A percentile compares a stretch with the other conserved stretches of the same genome.
phyloP scores from a whole-genome alignment of 2,113 vertebrate genomes.

The Albula glossodonta region DNA sequence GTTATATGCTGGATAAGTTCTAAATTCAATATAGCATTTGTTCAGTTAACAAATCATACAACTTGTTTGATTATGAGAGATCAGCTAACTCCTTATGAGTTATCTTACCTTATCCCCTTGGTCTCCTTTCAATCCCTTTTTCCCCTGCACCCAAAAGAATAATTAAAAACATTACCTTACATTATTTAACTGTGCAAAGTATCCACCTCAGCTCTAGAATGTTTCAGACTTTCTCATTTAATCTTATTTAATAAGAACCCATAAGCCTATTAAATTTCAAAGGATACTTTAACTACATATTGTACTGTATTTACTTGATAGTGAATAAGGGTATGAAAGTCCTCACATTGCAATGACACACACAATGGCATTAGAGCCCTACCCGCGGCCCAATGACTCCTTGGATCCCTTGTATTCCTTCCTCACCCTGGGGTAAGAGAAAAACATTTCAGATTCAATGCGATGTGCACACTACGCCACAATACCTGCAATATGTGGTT shows the following conservation, averaged over 20 bases:
- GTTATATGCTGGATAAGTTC: not conserved
- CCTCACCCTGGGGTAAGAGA: slow-evolving; percentile 61
- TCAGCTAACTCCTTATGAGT: slow-evolving; percentile 13
- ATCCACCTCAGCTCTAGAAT: not conserved
- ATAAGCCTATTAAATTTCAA: not conserved
- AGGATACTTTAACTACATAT: not conserved
- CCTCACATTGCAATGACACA: not conserved
- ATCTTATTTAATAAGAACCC: not conserved
- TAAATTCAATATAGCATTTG: not conserved
- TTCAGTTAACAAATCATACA: not conserved
- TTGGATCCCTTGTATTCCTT: slow-evolving; percentile 67
- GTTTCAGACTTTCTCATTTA: not conserved
- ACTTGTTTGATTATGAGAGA: not conserved
- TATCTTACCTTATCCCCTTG: slow-evolving; percentile 76
- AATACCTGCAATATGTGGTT: not conserved
- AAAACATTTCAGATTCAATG: slow-evolving; percentile 2
- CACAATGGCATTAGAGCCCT: slow-evolving; percentile 24
- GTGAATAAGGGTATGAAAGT: not conserved
- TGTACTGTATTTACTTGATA: not conserved
- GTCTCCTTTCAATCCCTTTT: slow-evolving; percentile 76
- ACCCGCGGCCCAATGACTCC: slow-evolving; percentile 69
- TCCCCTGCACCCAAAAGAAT: slow-evolving; percentile 68
- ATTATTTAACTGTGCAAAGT: not conserved
- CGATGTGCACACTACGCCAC: not conserved
- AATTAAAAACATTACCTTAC: not conserved